Evolutionary conservation across 2,888 invertebrate species (phyloP).

Genomic region (Protonemura montana): DNA sequence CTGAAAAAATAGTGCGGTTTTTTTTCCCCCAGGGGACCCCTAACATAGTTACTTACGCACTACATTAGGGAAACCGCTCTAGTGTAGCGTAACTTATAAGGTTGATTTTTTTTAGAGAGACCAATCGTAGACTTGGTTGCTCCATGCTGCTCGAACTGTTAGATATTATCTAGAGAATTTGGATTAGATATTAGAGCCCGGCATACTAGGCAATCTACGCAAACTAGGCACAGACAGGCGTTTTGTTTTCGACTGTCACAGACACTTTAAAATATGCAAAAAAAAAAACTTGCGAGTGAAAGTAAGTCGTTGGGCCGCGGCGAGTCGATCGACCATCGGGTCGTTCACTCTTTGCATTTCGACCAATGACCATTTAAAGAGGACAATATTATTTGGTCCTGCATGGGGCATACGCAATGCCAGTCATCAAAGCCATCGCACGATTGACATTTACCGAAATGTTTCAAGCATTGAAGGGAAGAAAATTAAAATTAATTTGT

Average conservation of each 20-base stretch:
- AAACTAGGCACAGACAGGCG: not conserved
- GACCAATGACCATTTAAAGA: not conserved
- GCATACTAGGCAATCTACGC: no score
- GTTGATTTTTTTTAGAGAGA: no score
- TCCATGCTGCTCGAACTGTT: not conserved
- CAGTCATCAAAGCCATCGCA: not conserved
- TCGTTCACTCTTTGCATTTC: not conserved
- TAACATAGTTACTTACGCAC: not conserved
- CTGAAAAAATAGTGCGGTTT: no score
- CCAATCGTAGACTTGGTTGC: not conserved
- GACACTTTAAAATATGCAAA: conserved; percentile 41
- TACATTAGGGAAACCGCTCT: not conserved
- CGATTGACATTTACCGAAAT: not conserved
- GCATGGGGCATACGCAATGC: conserved; percentile 27
- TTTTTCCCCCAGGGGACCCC: not conserved
- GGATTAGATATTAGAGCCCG: no score
- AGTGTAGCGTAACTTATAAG: no score
- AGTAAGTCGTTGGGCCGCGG: conserved; percentile 12
- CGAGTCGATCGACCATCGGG: not conserved
- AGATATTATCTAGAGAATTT: not conserved
- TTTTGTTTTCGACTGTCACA: conserved; percentile 32
- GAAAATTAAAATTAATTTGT: not conserved
- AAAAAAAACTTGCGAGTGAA: conserved; percentile 32
- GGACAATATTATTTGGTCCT: not conserved
- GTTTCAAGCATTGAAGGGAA: not conserved